Percentiles rank a stretch among this genome's conserved stretches.
Evolutionary conservation across 2,797 vertebrate genomes (phyloP).

Genomic region (Phylloscopus collybita): DNA sequence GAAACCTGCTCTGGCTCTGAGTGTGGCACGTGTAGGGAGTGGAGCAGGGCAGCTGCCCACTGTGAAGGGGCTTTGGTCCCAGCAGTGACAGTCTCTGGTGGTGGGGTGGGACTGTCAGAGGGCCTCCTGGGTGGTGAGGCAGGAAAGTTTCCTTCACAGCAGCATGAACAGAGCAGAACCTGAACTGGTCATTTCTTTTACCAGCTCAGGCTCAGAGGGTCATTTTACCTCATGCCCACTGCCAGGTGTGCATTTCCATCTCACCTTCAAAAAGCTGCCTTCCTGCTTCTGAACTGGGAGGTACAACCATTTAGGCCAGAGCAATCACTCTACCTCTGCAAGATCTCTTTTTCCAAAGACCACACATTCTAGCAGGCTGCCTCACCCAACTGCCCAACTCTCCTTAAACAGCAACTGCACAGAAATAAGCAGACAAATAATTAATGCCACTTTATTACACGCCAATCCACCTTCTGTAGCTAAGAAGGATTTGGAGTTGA

Average conservation of each 20-base stretch:
- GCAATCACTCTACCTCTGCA: background rate
- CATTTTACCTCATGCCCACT: rapidly evolving
- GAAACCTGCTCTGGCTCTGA: background rate
- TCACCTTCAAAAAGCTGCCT: conserved; percentile 83
- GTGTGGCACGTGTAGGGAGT: background rate
- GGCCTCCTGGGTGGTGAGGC: background rate
- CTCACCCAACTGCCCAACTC: background rate
- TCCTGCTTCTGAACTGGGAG: conserved; percentile 66
- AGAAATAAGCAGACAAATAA: background rate
- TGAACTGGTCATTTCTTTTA: background rate
- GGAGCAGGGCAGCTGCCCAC: background rate
- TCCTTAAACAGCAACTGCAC: background rate
- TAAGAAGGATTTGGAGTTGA: background rate
- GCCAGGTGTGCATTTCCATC: background rate
- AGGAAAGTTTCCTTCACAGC: background rate
- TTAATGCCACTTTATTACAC: background rate
- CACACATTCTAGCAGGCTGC: no score
- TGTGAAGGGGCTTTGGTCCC: background rate
- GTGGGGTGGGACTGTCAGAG: background rate
- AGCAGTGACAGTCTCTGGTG: background rate
- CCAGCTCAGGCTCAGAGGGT: background rate
- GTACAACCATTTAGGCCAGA: background rate
- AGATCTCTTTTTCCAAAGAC: background rate
- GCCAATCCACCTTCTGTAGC: rapidly evolving
- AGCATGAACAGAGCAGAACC: background rate